Evolutionary conservation across 2,888 invertebrate genomes (phyloP).

Genomic region (Euzophera pinguis): DNA sequence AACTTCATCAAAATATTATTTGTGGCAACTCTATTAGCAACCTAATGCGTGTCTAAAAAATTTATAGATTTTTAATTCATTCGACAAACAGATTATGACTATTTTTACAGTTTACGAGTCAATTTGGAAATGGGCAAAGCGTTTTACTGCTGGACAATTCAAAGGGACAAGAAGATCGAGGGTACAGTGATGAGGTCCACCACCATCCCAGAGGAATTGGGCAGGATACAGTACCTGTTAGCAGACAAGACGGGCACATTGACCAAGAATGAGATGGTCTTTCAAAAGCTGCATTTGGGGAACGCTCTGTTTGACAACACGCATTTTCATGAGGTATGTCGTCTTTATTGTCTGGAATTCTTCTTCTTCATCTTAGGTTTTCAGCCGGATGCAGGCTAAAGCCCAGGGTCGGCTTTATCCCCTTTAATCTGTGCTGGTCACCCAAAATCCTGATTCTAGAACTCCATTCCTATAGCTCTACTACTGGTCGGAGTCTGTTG

Average conservation of each 20-base stretch:
- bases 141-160: constrained; percentile 98
- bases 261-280: constrained; percentile 99
- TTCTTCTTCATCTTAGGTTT: no score
- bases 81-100: no score
- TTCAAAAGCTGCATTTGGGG: constrained; percentile 96
- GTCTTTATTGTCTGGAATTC: neutral
- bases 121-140: constrained; percentile 99
- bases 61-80: no score
- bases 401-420: no score
- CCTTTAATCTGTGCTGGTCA: no score
- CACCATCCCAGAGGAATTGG: constrained; percentile 99
- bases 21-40: neutral
- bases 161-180: constrained; percentile 93
- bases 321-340: constrained; percentile 88
- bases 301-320: constrained; percentile 94
- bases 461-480: no score
- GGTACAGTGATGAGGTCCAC: constrained; percentile 98
- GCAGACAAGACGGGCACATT: constrained; percentile 99
- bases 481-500: constrained; percentile 97
- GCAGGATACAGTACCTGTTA: constrained; percentile 96
- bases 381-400: no score
- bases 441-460: no score
- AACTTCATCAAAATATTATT: neutral
- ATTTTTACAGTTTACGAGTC: constrained; percentile 88
- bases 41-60: no score